These are phyloP conservation scores for Alectura lathami DNA, from an alignment of 2,113 vertebrate genomes.

Conservation along the genomic window DNA sequence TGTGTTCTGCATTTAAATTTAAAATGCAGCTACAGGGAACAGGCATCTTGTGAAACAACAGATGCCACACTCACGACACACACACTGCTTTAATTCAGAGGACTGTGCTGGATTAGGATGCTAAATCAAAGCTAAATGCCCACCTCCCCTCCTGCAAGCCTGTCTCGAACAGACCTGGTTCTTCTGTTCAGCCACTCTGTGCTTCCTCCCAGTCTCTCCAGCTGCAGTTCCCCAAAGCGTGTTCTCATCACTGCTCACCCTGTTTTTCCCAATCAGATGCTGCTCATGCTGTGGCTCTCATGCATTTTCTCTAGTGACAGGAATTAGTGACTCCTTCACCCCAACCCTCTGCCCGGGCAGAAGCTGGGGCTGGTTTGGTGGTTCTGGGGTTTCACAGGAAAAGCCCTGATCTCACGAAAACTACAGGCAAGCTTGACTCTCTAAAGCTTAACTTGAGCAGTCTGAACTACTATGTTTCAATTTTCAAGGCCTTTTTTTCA, in stretches of 20 bases:
- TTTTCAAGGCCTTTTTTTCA: background rate
- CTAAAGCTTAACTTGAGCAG: background rate
- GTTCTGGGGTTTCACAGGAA: background rate
- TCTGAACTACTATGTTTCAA: background rate
- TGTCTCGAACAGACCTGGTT: background rate
- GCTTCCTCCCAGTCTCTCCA: background rate
- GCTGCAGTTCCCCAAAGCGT: background rate
- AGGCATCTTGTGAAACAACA: background rate
- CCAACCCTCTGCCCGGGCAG: background rate
- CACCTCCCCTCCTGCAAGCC: background rate
- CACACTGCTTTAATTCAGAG: background rate
- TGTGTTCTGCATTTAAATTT: background rate
- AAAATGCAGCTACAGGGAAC: background rate
- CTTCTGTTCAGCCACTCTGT: background rate
- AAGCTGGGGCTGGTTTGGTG: background rate
- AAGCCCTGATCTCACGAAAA: background rate
- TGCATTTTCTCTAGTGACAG: background rate
- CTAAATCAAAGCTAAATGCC: background rate
- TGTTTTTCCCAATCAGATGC: background rate
- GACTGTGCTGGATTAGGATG: background rate
- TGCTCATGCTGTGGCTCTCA: background rate
- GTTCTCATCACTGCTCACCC: background rate
- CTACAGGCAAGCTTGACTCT: background rate
- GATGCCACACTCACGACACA: background rate
- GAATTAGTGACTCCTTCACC: background rate